Base-by-base conservation (phyloP, 2,797 vertebrate genomes). In the Mycteria americana region DNA sequence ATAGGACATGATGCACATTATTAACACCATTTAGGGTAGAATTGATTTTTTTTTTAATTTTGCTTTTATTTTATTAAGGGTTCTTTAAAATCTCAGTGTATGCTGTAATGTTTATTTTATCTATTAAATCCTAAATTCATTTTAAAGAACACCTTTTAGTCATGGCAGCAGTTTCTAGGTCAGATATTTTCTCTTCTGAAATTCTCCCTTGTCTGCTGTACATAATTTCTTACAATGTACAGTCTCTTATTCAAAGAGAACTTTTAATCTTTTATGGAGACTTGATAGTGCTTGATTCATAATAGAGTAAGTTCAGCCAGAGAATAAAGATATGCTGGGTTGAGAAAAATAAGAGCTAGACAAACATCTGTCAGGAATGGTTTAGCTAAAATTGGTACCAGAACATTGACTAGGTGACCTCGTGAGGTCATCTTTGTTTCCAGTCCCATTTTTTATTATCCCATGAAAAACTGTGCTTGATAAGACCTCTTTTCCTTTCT, bases 211-310 rank as follows among this genome's bases (percentile, higher is more conserved):
- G 50, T 64, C 85, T 91, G 64, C 53, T 95, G 41, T 79, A 83
- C 19, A 25, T 88, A 85, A 82, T 95, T 94, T 95, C 72, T 89
- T 94, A 91, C 78, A 89, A 57, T 14, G 13, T 60, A 53, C 46
- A 37, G 18, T 57, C 60, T 77, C 23, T 76, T 83, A 80, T 83
- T 93, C 86, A 89, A 84, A 92, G 63, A 59, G 48, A 77, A 93
- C 33, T 88, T 89, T 75, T 62, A 92, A 85, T 92, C 72, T 96
- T 95, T 92, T 57, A 89, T 74, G 31, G 78, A 84, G 48, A 43
- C 64, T 88, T 68, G 43, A 75, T 80, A 89, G 78, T 4, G 12
- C 62, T 43, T 79, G 84, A 60, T 69, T 89, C 64, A 91, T 92
- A 87, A 82, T 33, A 79, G 67, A 89, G 3, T 63, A 85, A 85